Conservation (phyloP, 2,888 invertebrate genomes). For the Campoletis raptor region DNA sequence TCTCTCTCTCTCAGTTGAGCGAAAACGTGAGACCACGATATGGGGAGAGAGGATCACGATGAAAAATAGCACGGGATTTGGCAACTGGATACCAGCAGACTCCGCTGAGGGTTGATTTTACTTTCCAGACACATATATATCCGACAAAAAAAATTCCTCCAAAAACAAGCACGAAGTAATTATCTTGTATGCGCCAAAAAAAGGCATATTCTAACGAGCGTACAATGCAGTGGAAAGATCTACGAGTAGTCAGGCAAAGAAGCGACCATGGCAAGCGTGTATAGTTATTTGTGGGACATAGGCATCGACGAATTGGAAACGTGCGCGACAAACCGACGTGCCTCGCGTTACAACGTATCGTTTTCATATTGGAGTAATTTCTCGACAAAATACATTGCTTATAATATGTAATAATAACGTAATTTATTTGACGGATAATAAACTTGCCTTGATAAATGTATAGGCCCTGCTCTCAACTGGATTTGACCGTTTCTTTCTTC, state of each 20-base stretch:
- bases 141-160: slow-evolving; percentile 27
- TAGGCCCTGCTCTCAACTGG: slow-evolving; percentile 83
- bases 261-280: not conserved
- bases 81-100: slow-evolving; percentile 36
- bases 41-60: slow-evolving; percentile 24
- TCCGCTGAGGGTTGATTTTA: slow-evolving; percentile 31
- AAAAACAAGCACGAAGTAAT: not conserved
- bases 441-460: slow-evolving; percentile 83
- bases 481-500: slow-evolving; percentile 75
- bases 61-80: slow-evolving; percentile 59
- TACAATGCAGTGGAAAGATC: slow-evolving; percentile 28
- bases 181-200: not conserved
- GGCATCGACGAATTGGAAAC: not conserved
- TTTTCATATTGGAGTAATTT: not conserved
- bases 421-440: not conserved
- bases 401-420: not conserved
- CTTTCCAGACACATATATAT: slow-evolving; percentile 13
- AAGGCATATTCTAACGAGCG: slow-evolving; percentile 7
- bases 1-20: slow-evolving; percentile 1
- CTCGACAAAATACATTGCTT: too few species aligned
- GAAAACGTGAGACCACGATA: slow-evolving; percentile 8
- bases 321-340: too few species aligned
- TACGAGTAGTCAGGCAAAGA: not conserved
- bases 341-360: too few species aligned
- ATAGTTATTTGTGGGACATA: not conserved